Percentiles rank a stretch among this genome's conserved stretches.
Evolutionary conservation across 2,888 invertebrate genomes (phyloP).

Genomic region (Acholoe squamosa): DNA sequence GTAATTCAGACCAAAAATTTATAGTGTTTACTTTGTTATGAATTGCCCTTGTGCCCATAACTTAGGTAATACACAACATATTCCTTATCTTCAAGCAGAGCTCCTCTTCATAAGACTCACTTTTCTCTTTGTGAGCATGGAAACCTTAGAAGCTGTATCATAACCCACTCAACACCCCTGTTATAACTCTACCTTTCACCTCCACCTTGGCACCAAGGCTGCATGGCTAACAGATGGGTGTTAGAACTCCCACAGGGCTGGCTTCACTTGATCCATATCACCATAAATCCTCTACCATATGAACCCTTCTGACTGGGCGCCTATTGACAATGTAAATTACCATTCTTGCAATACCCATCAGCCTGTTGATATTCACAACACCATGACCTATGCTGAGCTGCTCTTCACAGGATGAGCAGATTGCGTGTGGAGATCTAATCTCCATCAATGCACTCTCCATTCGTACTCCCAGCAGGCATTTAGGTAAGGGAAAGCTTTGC

Average conservation of each 20-base stretch:
- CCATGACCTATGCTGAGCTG: neutral
- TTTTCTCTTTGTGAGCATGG: neutral
- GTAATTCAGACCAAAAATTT: too few species aligned
- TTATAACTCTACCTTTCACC: neutral
- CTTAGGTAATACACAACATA: neutral
- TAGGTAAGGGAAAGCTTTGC: neutral
- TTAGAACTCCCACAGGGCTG: neutral
- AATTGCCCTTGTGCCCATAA: too few species aligned
- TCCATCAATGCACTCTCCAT: neutral
- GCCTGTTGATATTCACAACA: conserved; percentile 32
- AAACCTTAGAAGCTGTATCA: neutral
- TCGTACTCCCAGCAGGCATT: neutral
- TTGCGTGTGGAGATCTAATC: conserved; percentile 8
- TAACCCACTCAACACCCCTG: neutral
- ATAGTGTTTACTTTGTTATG: too few species aligned
- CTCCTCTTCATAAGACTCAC: neutral
- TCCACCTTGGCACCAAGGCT: neutral
- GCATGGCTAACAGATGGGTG: neutral
- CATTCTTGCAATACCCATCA: conserved; percentile 44
- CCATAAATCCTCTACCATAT: neutral
- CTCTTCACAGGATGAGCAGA: neutral
- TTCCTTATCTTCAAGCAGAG: neutral
- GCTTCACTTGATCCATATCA: neutral
- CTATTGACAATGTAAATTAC: conserved; percentile 40
- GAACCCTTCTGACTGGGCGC: neutral